These are phyloP conservation scores for Platyscapa corneri DNA, from an alignment of 1,140 invertebrate species.

Conservation along the genomic window DNA sequence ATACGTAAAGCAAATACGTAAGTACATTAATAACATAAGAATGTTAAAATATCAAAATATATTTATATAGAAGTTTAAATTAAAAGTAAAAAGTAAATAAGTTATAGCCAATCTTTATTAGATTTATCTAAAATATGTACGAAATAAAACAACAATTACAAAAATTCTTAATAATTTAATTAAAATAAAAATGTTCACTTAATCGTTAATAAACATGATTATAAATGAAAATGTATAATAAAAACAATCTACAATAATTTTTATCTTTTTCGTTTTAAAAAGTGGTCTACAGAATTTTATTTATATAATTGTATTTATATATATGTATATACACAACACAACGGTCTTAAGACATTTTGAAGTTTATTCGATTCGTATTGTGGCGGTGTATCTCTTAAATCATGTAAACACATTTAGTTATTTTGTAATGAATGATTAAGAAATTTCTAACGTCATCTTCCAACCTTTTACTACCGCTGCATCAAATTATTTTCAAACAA, in stretches of 20 bases:
- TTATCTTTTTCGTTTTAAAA: constrained; percentile 55
- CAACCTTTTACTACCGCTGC: constrained; percentile 21
- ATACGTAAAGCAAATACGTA: too few species aligned
- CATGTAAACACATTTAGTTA: constrained; percentile 25
- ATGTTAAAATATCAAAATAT: constrained; percentile 18
- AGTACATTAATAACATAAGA: neutral
- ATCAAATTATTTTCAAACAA: constrained; percentile 24
- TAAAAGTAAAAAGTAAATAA: constrained; percentile 11
- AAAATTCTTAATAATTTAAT: constrained; percentile 50
- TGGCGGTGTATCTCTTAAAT: constrained; percentile 18
- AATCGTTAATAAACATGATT: constrained; percentile 38
- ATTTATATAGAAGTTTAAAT: constrained; percentile 16
- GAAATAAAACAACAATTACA: neutral
- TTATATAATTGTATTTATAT: constrained; percentile 43
- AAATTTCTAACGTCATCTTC: constrained; percentile 31
- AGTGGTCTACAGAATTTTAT: constrained; percentile 60
- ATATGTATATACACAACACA: constrained; percentile 63
- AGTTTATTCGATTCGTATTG: constrained; percentile 32
- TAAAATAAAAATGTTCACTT: constrained; percentile 46
- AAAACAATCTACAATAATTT: constrained; percentile 43
- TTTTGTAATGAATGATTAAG: constrained; percentile 6
- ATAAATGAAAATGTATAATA: constrained; percentile 48
- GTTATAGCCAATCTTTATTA: too few species aligned
- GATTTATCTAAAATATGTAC: too few species aligned
- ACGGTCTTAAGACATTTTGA: constrained; percentile 51